Conservation (phyloP, 2,888 invertebrate genomes). For the Anoplius nigerrimus region DNA sequence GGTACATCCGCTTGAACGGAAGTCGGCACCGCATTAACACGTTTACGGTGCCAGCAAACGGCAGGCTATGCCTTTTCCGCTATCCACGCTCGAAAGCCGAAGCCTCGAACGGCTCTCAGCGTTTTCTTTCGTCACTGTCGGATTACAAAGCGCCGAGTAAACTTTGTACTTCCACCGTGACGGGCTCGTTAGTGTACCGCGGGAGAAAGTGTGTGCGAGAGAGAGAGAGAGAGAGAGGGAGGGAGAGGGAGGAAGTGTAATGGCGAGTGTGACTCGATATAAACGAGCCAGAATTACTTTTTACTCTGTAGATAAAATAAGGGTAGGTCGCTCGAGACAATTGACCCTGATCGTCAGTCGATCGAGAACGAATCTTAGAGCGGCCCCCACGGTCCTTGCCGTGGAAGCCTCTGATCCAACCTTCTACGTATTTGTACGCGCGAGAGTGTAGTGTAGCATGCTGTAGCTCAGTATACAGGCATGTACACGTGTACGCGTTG, state of each 20-base stretch:
- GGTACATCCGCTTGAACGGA: not conserved
- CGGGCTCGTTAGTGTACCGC: not conserved
- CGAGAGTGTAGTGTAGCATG: too few species aligned
- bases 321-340: conserved; percentile 50
- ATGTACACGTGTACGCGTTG: too few species aligned
- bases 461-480: too few species aligned
- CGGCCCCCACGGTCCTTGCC: not conserved
- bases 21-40: not conserved
- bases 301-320: conserved; percentile 50
- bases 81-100: not conserved
- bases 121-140: not conserved
- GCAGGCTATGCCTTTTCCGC: not conserved
- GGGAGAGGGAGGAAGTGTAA: not conserved
- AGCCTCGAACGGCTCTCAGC: not conserved
- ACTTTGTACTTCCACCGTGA: not conserved
- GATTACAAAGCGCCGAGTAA: conserved; percentile 1
- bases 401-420: too few species aligned
- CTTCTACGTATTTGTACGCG: too few species aligned
- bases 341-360: conserved; percentile 57
- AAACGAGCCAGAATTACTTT: conserved; percentile 50
- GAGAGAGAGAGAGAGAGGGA: too few species aligned
- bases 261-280: conserved; percentile 29
- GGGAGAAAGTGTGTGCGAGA: not conserved
- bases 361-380: conserved; percentile 48
- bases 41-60: not conserved